phyloP scores from a whole-genome alignment of 2,888 invertebrate genomes.

The Eretmocerus hayati region DNA sequence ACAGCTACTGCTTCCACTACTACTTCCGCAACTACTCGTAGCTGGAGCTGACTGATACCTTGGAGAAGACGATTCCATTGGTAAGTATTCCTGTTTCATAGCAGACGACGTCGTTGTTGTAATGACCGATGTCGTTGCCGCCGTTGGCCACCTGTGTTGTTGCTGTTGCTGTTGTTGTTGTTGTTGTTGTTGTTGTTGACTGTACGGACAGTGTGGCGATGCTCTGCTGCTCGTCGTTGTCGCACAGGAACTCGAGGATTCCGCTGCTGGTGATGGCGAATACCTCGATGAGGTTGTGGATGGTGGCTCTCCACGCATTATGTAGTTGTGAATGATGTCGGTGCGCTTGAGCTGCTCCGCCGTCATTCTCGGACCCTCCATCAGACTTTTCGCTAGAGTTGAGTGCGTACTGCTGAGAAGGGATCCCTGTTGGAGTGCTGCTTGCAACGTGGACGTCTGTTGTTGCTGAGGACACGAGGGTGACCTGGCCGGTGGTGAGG shows the following conservation, averaged over 20 bases:
- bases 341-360: slow-evolving; percentile 87
- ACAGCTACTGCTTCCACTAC: too few species aligned
- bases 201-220: slow-evolving; percentile 27
- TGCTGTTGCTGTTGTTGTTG: slow-evolving; percentile 35
- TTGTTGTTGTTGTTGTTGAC: slow-evolving; percentile 40
- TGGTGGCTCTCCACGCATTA: slow-evolving; percentile 68
- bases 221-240: slow-evolving; percentile 48
- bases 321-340: slow-evolving; percentile 86
- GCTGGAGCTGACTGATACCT: slow-evolving; percentile 46
- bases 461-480: slow-evolving; percentile 40
- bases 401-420: slow-evolving; percentile 81
- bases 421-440: slow-evolving; percentile 47
- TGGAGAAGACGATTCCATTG: slow-evolving; percentile 36
- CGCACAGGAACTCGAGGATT: slow-evolving; percentile 51
- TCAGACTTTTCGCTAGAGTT: slow-evolving; percentile 80
- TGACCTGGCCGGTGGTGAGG: slow-evolving; percentile 45
- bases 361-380: slow-evolving; percentile 91
- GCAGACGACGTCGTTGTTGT: slow-evolving; percentile 53
- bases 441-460: slow-evolving; percentile 42
- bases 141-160: slow-evolving; percentile 34
- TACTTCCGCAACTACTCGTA: slow-evolving; percentile 40
- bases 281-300: slow-evolving; percentile 40
- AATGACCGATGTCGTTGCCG: slow-evolving; percentile 55
- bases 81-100: slow-evolving; percentile 48
- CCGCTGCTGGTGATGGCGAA: slow-evolving; percentile 47